Evolutionary conservation across 2,888 invertebrate genomes (phyloP).

Genomic region (Epistrophe eligans): DNA sequence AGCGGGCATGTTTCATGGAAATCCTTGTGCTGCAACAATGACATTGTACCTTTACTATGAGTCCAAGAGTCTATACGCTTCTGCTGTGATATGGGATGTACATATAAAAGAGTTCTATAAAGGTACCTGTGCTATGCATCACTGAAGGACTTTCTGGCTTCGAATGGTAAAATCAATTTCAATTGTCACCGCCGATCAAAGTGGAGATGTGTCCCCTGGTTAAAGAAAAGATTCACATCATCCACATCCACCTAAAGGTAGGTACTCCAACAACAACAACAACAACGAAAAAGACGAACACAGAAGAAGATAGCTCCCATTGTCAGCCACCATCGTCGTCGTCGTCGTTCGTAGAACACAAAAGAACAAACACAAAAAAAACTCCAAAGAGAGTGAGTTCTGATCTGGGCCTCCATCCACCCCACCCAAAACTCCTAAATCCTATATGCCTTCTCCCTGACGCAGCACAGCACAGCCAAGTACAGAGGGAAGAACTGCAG

Average conservation of each 20-base stretch:
- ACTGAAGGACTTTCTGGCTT: constrained; percentile 41
- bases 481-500: not conserved
- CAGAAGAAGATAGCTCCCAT: constrained; percentile 51
- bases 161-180: constrained; percentile 72
- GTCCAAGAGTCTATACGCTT: not conserved
- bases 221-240: constrained; percentile 74
- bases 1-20: constrained; percentile 61
- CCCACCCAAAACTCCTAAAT: constrained; percentile 64
- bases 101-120: not conserved
- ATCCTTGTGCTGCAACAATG: constrained; percentile 61
- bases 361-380: constrained; percentile 52
- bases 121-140: constrained; percentile 34
- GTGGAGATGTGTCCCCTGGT: constrained; percentile 69
- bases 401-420: constrained; percentile 22
- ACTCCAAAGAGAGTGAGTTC: not conserved
- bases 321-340: constrained; percentile 54
- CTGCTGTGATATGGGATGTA: not conserved
- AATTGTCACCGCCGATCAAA: constrained; percentile 76
- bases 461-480: not conserved
- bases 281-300: constrained; percentile 10
- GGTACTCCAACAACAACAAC: not conserved
- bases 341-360: constrained; percentile 46
- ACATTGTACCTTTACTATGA: constrained; percentile 26
- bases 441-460: constrained; percentile 16
- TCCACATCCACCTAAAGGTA: constrained; percentile 37